Conservation (phyloP, 1,140 invertebrate genomes). For the Octopus sinensis region DNA sequence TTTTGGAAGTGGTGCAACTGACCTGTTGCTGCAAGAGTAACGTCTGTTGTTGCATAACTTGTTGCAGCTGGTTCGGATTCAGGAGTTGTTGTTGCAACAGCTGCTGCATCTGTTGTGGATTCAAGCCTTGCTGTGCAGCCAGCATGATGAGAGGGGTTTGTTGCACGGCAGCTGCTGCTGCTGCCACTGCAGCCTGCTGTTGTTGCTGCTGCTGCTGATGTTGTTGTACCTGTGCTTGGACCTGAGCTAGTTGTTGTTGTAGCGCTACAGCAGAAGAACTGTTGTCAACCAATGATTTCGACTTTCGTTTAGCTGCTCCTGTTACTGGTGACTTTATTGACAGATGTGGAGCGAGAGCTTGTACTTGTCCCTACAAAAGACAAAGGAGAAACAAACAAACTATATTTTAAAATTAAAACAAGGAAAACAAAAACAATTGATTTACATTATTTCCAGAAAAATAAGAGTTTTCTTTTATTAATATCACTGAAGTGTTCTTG, state of each 20-base stretch:
- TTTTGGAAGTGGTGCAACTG: not conserved
- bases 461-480: not conserved
- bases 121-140: constrained; percentile 51
- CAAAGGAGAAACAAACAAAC: not conserved
- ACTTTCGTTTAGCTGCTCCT: constrained; percentile 38
- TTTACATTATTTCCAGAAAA: not conserved
- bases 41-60: constrained; percentile 41
- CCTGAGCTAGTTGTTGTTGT: constrained; percentile 15
- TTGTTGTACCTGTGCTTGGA: constrained; percentile 21
- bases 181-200: constrained; percentile 61
- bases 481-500: not conserved
- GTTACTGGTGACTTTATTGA: constrained; percentile 20
- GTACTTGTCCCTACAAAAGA: not conserved
- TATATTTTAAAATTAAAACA: not conserved
- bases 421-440: not conserved
- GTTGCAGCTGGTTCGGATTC: constrained; percentile 37
- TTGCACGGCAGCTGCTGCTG: constrained; percentile 72
- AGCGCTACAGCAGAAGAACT: constrained; percentile 19
- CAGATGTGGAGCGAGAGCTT: not conserved
- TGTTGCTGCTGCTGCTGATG: constrained; percentile 44
- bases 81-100: constrained; percentile 67
- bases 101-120: constrained; percentile 68
- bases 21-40: constrained; percentile 39
- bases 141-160: constrained; percentile 59
- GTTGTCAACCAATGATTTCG: constrained; percentile 28